Conservation (phyloP, 2,888 invertebrate species). For the Nephrocerus scutellatus region DNA sequence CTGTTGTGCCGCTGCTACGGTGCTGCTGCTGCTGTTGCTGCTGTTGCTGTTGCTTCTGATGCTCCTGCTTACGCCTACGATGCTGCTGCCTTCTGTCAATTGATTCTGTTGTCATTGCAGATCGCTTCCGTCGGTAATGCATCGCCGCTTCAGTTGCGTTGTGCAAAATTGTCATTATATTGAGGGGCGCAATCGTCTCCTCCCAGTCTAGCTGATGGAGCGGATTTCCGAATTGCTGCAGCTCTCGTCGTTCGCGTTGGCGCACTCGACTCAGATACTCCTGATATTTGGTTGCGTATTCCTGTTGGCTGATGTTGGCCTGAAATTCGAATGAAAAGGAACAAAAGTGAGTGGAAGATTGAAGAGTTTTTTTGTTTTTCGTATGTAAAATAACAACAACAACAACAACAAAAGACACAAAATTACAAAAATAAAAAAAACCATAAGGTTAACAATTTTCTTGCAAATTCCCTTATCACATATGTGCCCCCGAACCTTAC, state of each 20-base stretch:
- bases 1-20: constrained; percentile 12
- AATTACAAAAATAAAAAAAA: no score
- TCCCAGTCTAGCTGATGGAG: constrained; percentile 5
- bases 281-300: constrained; percentile 56
- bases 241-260: constrained; percentile 30
- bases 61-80: no score
- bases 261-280: constrained; percentile 51
- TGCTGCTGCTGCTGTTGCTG: constrained; percentile 21
- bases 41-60: no score
- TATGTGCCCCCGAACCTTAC: no score
- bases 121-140: no score
- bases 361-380: no score
- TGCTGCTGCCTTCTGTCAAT: no score
- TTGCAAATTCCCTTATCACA: no score
- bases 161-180: constrained; percentile 32
- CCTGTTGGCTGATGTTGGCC: constrained; percentile 61
- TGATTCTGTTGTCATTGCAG: no score
- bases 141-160: constrained; percentile 21
- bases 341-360: constrained; percentile 10
- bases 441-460: no score
- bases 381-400: no score
- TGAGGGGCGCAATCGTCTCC: constrained; percentile 20
- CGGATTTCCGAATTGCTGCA: constrained; percentile 10
- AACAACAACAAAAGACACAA: no score
- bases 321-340: constrained; percentile 42